Conservation (phyloP, 1,140 invertebrate genomes). For the Megathymus violae region DNA sequence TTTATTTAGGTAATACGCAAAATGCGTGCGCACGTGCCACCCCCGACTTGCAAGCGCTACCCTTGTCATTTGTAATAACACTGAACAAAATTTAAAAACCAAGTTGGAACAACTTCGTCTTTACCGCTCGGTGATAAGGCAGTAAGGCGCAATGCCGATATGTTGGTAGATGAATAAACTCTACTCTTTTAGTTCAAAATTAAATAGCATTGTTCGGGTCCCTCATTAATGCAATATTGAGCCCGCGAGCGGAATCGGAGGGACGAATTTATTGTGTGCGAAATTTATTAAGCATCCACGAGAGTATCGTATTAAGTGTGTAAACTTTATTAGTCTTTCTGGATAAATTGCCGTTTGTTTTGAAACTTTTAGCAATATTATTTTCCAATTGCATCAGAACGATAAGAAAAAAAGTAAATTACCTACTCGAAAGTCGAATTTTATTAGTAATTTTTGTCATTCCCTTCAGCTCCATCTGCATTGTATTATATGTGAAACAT, state of each 20-base stretch:
- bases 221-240: slow-evolving; percentile 82
- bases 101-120: slow-evolving; percentile 42
- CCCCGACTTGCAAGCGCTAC: slow-evolving; percentile 56
- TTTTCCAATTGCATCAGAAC: too few species aligned
- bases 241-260: slow-evolving; percentile 55
- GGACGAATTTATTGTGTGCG: slow-evolving; percentile 72
- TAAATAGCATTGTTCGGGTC: slow-evolving; percentile 79
- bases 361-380: neutral
- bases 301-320: slow-evolving; percentile 2
- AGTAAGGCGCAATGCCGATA: too few species aligned
- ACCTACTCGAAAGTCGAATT: too few species aligned
- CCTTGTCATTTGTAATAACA: slow-evolving; percentile 55
- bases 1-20: slow-evolving; percentile 81
- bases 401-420: too few species aligned
- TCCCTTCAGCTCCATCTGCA: too few species aligned
- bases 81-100: slow-evolving; percentile 36
- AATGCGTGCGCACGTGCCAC: slow-evolving; percentile 76
- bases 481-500: too few species aligned
- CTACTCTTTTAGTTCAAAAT: slow-evolving; percentile 76
- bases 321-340: slow-evolving; percentile 28
- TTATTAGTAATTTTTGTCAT: too few species aligned
- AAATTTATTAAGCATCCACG: slow-evolving; percentile 67
- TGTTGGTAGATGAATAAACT: slow-evolving; percentile 49
- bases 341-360: neutral
- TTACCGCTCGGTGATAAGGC: slow-evolving; percentile 42